These are phyloP conservation scores for Meandrina meandrites DNA, from an alignment of 92 coral and sea anemone genomes.

Conservation along the genomic window DNA sequence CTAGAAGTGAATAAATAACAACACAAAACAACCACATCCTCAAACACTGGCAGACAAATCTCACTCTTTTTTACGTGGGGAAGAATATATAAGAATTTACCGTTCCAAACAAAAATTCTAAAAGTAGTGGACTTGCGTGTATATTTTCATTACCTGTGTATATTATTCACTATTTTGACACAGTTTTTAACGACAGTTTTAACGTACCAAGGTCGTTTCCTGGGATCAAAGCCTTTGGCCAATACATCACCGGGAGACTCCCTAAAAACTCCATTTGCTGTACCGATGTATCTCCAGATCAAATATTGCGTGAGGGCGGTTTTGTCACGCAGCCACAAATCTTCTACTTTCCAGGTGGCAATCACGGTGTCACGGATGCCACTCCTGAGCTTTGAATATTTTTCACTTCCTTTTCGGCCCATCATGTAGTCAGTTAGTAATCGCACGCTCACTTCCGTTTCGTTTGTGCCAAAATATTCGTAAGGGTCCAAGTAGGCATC, in stretches of 20 bases:
- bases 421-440: slow-evolving; percentile 39
- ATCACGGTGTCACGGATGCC: slow-evolving; percentile 55
- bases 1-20: too few relatives aligned
- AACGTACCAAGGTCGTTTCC: slow-evolving; percentile 53
- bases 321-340: slow-evolving; percentile 46
- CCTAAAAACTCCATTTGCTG: slow-evolving; percentile 55
- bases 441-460: slow-evolving; percentile 31
- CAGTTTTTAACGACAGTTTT: neutral
- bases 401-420: neutral
- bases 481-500: slow-evolving; percentile 56
- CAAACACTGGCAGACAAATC: too few relatives aligned
- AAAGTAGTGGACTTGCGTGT: too few relatives aligned
- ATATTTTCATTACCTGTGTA: too few relatives aligned
- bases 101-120: too few relatives aligned
- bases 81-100: too few relatives aligned
- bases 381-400: slow-evolving; percentile 32
- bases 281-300: slow-evolving; percentile 58
- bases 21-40: too few relatives aligned
- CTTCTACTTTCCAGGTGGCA: slow-evolving; percentile 50
- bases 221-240: slow-evolving; percentile 55
- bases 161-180: neutral
- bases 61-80: too few relatives aligned
- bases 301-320: slow-evolving; percentile 44
- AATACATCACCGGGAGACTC: slow-evolving; percentile 38
- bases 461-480: slow-evolving; percentile 40